Conservation (phyloP, 2,113 vertebrate species). For the Nyctereutes procyonoides region DNA sequence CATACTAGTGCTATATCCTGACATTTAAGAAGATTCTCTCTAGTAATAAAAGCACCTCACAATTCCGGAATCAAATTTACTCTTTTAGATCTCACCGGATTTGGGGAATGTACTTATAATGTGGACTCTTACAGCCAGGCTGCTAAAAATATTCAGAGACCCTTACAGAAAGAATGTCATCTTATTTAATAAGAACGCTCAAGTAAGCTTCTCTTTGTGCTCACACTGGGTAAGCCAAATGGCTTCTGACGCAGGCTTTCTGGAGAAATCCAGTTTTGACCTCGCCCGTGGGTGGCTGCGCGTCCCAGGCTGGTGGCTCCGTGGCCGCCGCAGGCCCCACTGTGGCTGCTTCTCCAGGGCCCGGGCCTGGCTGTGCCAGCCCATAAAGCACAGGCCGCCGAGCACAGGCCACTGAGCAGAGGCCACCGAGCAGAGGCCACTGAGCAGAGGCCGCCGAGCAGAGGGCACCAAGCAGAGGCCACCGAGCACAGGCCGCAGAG, state of each 20-base stretch:
- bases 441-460: no score
- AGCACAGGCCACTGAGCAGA: neutral
- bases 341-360: no score
- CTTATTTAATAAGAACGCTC: neutral
- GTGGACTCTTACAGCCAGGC: neutral
- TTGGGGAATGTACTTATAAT: neutral
- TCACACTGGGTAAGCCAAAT: slow-evolving; percentile 31
- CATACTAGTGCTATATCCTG: neutral
- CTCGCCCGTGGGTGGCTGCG: neutral
- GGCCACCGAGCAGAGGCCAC: no score
- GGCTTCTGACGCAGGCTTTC: slow-evolving; percentile 16
- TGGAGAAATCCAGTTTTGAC: neutral
- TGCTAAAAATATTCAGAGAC: neutral
- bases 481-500: no score
- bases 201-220: neutral
- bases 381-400: no score
- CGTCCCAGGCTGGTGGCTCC: no score
- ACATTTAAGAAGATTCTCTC: slow-evolving; percentile 40
- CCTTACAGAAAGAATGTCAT: neutral
- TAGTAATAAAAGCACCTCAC: slow-evolving; percentile 46
- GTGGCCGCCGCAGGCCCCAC: no score
- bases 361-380: no score
- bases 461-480: no score
- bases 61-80: slow-evolving; percentile 24
- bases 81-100: slow-evolving; percentile 22